Base-by-base conservation (phyloP, 2,888 invertebrate genomes). In the Drosophila demipolita region DNA sequence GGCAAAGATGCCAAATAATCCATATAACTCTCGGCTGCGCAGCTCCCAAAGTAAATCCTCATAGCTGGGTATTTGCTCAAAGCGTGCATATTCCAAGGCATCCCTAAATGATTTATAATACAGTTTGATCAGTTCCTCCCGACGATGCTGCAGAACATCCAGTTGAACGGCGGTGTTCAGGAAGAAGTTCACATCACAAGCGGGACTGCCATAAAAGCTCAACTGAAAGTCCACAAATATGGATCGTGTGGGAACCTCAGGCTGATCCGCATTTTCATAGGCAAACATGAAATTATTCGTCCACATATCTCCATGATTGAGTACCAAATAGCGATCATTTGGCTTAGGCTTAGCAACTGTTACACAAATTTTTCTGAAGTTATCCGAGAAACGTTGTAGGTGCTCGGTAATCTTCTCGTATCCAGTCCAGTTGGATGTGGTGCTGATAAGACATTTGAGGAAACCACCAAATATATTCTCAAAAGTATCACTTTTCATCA, bases 281-380 rank as follows among this genome's bases (percentile, higher is more conserved):
- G 92, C 92, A 69, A 94, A 94, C 89, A 94, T 92, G 62, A 94
- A 93, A 78, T 94, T 94, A 66, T 94, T 94, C 6, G 93, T 91
- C 94, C 94, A 94, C 52, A 94, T 82, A 78, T 94, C 94, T 0
- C 94, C 94, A 72, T 94, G 94, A 78, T 94, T 94, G 15, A 94
- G 87, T 3, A 94, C 94, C 4, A 67, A 91, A 68, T 88, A 79
- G 42, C 92, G 71, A 70, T 90, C 91, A 0, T 67, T 75, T 0
- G 78, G 15, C n/a, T 78, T 88, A 0, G 88, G 86, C 0, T 80
- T 76, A 23, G 84, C 66, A 0, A 81, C 74, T 7, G 57, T 67
- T 6, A 73, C 53, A 4, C 86, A 79, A 32, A 83, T 76, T 0
- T 60, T 17, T 35, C 73, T 73, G 4, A 92, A 81, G 48, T 87